Conservation (phyloP, 2,888 invertebrate genomes). For the Selenia dentaria region DNA sequence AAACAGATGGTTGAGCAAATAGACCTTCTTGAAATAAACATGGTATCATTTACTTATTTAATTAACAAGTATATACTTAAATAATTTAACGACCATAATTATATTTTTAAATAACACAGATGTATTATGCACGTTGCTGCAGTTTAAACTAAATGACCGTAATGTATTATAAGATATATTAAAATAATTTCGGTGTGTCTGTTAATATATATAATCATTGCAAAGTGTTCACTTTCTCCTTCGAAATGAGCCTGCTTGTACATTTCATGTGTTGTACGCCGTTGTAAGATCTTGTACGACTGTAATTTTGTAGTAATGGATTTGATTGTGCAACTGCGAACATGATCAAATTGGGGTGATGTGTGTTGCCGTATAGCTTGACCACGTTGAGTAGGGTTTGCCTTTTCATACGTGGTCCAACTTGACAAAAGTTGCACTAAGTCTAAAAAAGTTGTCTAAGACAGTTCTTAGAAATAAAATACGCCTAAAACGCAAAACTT, state of each 20-base stretch:
- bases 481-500: too few species aligned
- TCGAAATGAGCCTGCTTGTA: conserved; percentile 27
- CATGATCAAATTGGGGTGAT: conserved; percentile 40
- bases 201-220: conserved; percentile 32
- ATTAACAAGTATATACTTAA: background rate
- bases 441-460: too few species aligned
- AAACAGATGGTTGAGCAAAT: too few species aligned
- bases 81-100: background rate
- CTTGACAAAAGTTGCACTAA: too few species aligned
- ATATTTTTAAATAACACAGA: background rate
- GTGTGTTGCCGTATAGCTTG: conserved; percentile 13
- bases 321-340: conserved; percentile 48
- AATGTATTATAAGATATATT: conserved; percentile 13
- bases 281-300: conserved; percentile 25
- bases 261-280: conserved; percentile 26
- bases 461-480: too few species aligned
- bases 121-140: background rate
- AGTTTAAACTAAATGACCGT: conserved; percentile 18
- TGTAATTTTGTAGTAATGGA: conserved; percentile 52
- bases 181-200: conserved; percentile 23
- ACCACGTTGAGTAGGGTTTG: conserved; percentile 4
- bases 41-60: conserved; percentile 4
- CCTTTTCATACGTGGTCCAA: too few species aligned
- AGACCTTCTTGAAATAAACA: too few species aligned
- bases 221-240: conserved; percentile 33